These are phyloP conservation scores for Eulemur macaco DNA, from an alignment of 2,113 vertebrate genomes.

Conservation along the genomic window DNA sequence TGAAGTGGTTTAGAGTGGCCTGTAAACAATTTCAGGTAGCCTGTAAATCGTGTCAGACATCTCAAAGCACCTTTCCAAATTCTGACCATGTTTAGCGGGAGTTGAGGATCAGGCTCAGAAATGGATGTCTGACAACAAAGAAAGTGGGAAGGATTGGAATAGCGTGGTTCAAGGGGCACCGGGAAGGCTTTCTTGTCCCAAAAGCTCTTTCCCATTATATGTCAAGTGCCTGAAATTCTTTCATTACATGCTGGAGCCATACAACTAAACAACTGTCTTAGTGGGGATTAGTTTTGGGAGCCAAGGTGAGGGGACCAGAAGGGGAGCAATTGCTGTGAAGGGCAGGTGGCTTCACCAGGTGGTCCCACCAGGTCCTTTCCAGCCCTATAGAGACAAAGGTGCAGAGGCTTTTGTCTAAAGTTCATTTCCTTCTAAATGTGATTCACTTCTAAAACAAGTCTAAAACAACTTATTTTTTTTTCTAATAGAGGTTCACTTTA, in stretches of 20 bases:
- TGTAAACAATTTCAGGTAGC: conserved; percentile 33
- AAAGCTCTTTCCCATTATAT: conserved; percentile 26
- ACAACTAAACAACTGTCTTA: not conserved
- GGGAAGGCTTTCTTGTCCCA: not conserved
- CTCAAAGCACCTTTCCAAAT: conserved; percentile 32
- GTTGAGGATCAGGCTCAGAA: conserved; percentile 21
- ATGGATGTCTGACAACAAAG: not conserved
- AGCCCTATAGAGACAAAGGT: not conserved
- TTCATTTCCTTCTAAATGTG: conserved; percentile 19
- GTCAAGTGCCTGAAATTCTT: conserved; percentile 16
- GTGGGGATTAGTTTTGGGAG: not conserved
- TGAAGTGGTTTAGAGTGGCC: conserved; percentile 35
- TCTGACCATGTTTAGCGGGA: conserved; percentile 17
- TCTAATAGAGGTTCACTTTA: not conserved
- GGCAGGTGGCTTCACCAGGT: not conserved
- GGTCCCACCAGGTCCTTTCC: not conserved
- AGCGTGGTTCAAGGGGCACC: not conserved
- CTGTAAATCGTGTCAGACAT: not conserved
- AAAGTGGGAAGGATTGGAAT: not conserved
- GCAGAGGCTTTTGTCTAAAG: not conserved
- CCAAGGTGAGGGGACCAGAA: not conserved
- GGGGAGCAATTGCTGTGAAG: not conserved
- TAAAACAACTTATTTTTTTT: not conserved
- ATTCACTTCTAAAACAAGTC: not conserved
- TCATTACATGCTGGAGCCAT: not conserved